These are phyloP conservation scores for Meloidogyne hapla DNA, from an alignment of 1,140 invertebrate species.

Conservation along the genomic window DNA sequence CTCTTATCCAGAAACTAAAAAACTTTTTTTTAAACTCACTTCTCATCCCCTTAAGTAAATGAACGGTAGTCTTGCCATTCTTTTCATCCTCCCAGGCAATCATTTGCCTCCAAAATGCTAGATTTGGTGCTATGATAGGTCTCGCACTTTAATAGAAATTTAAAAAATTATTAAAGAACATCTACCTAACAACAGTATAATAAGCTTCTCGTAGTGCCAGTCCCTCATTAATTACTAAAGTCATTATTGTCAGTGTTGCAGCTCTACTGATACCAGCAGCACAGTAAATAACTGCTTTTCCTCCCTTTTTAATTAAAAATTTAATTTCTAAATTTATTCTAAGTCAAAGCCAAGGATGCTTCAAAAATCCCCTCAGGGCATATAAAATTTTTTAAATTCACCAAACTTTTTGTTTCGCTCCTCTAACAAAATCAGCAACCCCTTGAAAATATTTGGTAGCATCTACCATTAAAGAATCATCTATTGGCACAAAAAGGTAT, in stretches of 20 bases:
- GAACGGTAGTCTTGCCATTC: constrained; percentile 41
- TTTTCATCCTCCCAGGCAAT: constrained; percentile 73
- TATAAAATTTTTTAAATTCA: neutral
- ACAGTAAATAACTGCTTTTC: constrained; percentile 78
- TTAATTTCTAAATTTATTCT: neutral
- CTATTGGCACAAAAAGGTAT: constrained; percentile 38
- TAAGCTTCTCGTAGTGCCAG: constrained; percentile 78
- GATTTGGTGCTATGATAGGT: constrained; percentile 80
- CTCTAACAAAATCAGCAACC: constrained; percentile 70
- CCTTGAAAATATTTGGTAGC: constrained; percentile 71
- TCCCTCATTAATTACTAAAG: constrained; percentile 78
- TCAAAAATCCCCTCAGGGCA: too few relatives aligned
- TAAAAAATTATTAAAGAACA: neutral
- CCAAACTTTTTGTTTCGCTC: constrained; percentile 40
- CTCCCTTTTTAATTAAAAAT: constrained; percentile 66
- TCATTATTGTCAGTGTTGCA: constrained; percentile 78
- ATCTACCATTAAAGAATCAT: constrained; percentile 34
- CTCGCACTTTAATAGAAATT: constrained; percentile 65
- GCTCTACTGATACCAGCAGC: constrained; percentile 82
- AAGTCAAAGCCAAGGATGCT: neutral
- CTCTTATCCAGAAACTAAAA: too few relatives aligned
- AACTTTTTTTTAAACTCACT: neutral
- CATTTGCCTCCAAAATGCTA: constrained; percentile 82
- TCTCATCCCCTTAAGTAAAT: constrained; percentile 52
- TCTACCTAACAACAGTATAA: constrained; percentile 68